A percentile compares a stretch with the other conserved stretches of the same genome.
Conservation (phyloP, 2,113 vertebrate species). For the Seriola quinqueradiata region DNA sequence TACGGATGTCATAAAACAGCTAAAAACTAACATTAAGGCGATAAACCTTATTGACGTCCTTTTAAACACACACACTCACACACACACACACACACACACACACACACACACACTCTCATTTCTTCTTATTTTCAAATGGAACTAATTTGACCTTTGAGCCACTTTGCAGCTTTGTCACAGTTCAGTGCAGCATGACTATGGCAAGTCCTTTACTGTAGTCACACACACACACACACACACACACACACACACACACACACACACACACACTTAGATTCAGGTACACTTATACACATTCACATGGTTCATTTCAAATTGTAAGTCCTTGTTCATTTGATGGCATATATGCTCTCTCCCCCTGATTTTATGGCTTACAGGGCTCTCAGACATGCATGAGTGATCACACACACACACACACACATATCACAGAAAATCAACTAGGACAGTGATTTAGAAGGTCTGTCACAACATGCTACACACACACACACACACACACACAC, state of each 20-base stretch:
- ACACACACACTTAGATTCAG: neutral
- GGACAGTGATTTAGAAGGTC: constrained; percentile 18
- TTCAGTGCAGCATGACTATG: no score
- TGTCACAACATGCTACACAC: neutral
- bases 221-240: neutral
- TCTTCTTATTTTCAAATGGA: constrained; percentile 52
- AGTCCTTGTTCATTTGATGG: constrained; percentile 15
- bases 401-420: constrained; percentile 5
- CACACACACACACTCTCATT: constrained; percentile 3
- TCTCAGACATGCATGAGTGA: constrained; percentile 12
- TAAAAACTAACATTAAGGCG: constrained; percentile 22
- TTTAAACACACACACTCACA: constrained; percentile 9
- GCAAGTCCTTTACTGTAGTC: neutral
- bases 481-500: neutral
- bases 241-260: neutral
- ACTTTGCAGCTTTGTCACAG: no score
- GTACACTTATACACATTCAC: neutral
- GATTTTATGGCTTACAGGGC: constrained; percentile 34
- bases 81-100: neutral
- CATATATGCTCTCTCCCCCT: neutral
- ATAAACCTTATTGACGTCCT: constrained; percentile 15
- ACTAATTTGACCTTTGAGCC: constrained; percentile 61
- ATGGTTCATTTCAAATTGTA: constrained; percentile 34
- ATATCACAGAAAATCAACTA: constrained; percentile 3
- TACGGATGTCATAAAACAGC: constrained; percentile 52